Percentiles rank a stretch among this genome's conserved stretches.
Conservation (phyloP, 2,888 invertebrate species). For the Clivina fossor region DNA sequence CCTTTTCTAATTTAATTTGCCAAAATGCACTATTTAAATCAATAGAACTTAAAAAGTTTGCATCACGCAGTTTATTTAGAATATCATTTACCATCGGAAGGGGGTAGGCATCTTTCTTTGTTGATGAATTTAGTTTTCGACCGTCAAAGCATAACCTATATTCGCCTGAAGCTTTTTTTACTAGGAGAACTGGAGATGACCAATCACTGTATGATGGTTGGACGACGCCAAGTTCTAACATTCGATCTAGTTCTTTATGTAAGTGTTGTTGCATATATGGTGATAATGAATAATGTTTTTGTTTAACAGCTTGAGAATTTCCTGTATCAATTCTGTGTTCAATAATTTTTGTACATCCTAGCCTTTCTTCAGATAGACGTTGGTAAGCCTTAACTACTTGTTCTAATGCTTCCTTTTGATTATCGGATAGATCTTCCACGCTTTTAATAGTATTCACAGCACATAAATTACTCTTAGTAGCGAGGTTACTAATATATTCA, state of each 20-base stretch:
- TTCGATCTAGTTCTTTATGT: background rate
- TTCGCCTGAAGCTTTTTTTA: background rate
- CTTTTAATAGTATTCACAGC: no score
- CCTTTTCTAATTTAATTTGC: constrained; percentile 37
- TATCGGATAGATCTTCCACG: no score
- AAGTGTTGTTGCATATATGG: background rate
- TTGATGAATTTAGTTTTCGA: constrained; percentile 3
- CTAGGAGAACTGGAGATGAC: background rate
- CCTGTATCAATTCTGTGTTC: background rate
- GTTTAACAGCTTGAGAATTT: background rate
- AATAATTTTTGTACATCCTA: background rate
- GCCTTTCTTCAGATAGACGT: no score
- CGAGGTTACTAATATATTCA: no score
- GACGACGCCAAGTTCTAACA: constrained; percentile 1
- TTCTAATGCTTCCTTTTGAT: no score
- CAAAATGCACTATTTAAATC: constrained; percentile 39
- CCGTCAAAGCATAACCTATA: constrained; percentile 14
- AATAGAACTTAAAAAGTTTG: background rate
- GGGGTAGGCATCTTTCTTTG: constrained; percentile 1
- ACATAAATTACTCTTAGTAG: no score
- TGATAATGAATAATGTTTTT: background rate
- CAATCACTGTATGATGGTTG: background rate
- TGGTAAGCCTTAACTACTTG: no score
- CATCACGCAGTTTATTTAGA: background rate
- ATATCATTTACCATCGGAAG: background rate